Evolutionary conservation across 2,113 vertebrate genomes (phyloP).

Genomic region (Noctilio leporinus): DNA sequence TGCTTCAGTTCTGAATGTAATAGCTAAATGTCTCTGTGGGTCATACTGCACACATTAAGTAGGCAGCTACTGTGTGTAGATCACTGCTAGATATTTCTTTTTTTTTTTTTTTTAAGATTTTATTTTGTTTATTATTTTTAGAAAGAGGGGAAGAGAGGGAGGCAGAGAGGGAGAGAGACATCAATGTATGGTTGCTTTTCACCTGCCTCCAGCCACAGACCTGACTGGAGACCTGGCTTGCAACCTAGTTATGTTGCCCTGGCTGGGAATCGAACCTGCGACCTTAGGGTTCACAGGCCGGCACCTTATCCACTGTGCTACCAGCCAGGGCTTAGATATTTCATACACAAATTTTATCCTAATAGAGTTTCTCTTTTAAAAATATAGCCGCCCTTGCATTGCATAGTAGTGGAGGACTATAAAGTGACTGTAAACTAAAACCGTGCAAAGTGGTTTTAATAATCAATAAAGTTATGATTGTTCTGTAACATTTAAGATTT

Average conservation of each 20-base stretch:
- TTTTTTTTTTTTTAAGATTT: too few species aligned
- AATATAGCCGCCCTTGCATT: neutral
- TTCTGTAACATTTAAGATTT: neutral
- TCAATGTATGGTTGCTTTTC: too few species aligned
- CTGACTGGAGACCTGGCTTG: too few species aligned
- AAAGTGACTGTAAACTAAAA: neutral
- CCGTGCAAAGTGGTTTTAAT: neutral
- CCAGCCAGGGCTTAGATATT: too few species aligned
- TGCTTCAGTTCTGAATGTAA: neutral
- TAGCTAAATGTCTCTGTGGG: neutral
- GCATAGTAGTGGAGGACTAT: neutral
- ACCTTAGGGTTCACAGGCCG: too few species aligned
- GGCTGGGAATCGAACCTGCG: too few species aligned
- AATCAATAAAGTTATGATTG: neutral
- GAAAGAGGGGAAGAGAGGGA: too few species aligned
- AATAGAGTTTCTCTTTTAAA: neutral
- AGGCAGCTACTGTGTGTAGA: neutral
- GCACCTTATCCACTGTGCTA: too few species aligned
- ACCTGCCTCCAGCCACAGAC: too few species aligned
- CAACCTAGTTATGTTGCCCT: too few species aligned
- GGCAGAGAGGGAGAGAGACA: too few species aligned
- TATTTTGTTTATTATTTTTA: too few species aligned
- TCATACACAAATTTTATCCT: neutral
- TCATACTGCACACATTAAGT: neutral
- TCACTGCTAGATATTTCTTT: neutral